A percentile compares a stretch with the other conserved stretches of the same genome.
Evolutionary conservation across 1,140 invertebrate species (phyloP).

Genomic region (Solenopsis fugax): DNA sequence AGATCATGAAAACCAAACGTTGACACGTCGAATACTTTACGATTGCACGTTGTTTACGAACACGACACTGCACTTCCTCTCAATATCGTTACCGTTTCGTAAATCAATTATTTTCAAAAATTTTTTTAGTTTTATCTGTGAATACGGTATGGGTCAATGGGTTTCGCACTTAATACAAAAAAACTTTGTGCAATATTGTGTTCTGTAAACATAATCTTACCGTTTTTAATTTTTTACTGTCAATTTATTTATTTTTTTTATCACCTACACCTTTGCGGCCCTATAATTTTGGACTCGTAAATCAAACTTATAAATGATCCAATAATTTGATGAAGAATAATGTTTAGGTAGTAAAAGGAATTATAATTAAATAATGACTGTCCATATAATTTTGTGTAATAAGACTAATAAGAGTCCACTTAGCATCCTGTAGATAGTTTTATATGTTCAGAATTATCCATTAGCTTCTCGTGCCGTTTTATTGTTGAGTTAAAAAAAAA

Average conservation of each 20-base stretch:
- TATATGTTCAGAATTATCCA: background rate
- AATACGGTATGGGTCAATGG: background rate
- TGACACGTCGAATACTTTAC: conserved; percentile 1
- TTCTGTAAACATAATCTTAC: background rate
- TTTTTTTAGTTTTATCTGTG: background rate
- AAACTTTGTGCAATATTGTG: background rate
- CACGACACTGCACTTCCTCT: background rate
- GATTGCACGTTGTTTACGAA: background rate
- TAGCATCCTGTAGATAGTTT: background rate
- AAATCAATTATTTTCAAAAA: conserved; percentile 20
- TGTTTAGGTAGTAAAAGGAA: background rate
- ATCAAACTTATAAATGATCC: background rate
- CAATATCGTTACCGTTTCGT: background rate
- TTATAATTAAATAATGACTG: background rate
- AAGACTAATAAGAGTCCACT: background rate
- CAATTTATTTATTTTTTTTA: background rate
- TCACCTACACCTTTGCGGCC: background rate
- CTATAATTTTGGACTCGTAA: background rate
- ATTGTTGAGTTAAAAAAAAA: background rate
- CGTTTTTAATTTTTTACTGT: background rate
- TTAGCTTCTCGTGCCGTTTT: background rate
- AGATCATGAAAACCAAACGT: background rate
- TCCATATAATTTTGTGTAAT: background rate
- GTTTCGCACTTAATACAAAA: background rate
- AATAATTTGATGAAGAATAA: background rate